A percentile compares a stretch with the other conserved stretches of the same genome.
phyloP scores from a whole-genome alignment of 2,888 invertebrate genomes.

The Hermodice carunculata region DNA sequence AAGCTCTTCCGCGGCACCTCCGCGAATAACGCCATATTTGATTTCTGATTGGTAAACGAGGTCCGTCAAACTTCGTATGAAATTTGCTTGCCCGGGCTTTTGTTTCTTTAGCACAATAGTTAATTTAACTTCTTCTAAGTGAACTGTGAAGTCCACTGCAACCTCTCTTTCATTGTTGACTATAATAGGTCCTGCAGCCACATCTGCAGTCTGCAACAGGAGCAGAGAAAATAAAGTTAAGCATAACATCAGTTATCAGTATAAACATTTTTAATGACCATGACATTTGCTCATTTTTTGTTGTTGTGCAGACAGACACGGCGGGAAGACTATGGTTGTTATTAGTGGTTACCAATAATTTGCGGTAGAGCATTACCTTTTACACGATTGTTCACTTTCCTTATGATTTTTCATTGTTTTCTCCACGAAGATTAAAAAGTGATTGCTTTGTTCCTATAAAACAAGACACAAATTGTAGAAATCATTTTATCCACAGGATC shows the following conservation, averaged over 20 bases:
- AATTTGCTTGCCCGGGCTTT: not conserved
- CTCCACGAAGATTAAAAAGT: too few species aligned
- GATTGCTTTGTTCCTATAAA: too few species aligned
- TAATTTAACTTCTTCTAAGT: constrained; percentile 1
- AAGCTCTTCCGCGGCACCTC: not conserved
- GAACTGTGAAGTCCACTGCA: constrained; percentile 17
- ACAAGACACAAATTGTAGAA: too few species aligned
- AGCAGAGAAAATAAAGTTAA: not conserved
- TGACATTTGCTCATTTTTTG: too few species aligned
- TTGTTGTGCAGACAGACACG: too few species aligned
- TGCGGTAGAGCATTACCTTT: too few species aligned
- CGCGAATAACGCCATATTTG: not conserved
- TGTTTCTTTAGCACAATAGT: not conserved
- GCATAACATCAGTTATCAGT: not conserved
- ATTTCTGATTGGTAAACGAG: not conserved
- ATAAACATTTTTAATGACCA: too few species aligned
- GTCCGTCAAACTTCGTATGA: not conserved
- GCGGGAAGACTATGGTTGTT: too few species aligned
- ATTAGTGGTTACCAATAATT: too few species aligned
- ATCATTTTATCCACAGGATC: too few species aligned
- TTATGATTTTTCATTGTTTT: too few species aligned
- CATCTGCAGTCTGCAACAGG: constrained; percentile 16
- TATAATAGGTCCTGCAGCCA: constrained; percentile 20
- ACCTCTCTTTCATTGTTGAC: constrained; percentile 2
- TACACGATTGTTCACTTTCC: too few species aligned